phyloP scores from a whole-genome alignment of 1,140 invertebrate genomes.

The Drosophila hydei region DNA sequence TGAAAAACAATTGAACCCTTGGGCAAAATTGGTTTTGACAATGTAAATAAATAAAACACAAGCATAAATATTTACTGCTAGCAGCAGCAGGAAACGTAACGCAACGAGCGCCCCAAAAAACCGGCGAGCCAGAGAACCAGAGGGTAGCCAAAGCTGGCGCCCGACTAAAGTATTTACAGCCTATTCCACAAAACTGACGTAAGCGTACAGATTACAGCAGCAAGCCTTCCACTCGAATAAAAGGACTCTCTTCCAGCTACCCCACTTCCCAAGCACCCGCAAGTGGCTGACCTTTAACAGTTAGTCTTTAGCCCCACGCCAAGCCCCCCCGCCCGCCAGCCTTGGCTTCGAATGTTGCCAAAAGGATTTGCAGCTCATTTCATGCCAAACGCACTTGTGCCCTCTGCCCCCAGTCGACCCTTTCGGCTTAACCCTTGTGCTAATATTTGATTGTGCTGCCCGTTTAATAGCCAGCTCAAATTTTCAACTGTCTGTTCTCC shows the following conservation, averaged over 20 bases:
- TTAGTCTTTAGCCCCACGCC: not conserved
- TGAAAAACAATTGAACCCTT: conserved; percentile 83
- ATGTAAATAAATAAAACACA: conserved; percentile 83
- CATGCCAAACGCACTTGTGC: conserved; percentile 62
- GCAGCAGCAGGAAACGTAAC: conserved; percentile 39
- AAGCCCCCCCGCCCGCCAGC: not conserved
- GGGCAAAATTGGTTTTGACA: conserved; percentile 82
- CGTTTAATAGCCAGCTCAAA: conserved; percentile 59
- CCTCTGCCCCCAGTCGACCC: not conserved
- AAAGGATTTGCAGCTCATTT: conserved; percentile 82
- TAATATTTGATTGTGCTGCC: conserved; percentile 79
- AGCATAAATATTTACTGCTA: conserved; percentile 82
- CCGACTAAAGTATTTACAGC: conserved; percentile 28
- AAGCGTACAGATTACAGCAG: conserved; percentile 75
- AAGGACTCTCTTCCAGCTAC: not conserved
- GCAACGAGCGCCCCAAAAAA: not conserved
- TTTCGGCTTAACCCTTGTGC: conserved; percentile 63
- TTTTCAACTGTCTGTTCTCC: conserved; percentile 37
- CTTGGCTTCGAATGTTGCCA: conserved; percentile 58
- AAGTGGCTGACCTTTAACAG: conserved; percentile 42
- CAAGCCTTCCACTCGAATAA: conserved; percentile 2
- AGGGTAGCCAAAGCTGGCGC: conserved; percentile 6
- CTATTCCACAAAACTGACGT: conserved; percentile 41
- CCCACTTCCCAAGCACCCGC: not conserved
- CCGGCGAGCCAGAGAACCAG: not conserved